Evolutionary conservation across 1,140 invertebrate species (phyloP), one percentile per base, ranked within the genome.

Genomic region (Whitmania pigra): DNA sequence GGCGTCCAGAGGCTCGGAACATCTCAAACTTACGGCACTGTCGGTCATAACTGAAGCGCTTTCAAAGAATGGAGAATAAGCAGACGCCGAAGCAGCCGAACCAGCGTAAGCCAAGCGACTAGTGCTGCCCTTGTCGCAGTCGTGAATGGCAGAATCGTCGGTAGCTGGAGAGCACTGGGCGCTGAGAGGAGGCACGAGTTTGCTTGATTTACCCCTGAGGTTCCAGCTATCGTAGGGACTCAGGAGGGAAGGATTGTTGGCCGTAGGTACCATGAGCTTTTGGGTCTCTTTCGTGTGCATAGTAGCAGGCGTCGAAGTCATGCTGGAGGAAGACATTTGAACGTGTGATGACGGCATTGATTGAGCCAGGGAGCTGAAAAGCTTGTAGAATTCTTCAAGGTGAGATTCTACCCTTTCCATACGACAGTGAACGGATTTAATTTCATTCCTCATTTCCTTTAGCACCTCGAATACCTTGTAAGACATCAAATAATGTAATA

Each of bases 341-440:
- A 31, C 22, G 22, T 25, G 4, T 7, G 29, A 63, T 63, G 57
- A 18, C 29, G 57, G 57, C 29, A 11, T 22, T 13, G 57, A 22
- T 63, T 22, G 29, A 2, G 69, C 11, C 22, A 49, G n/a, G 40
- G 18, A 20, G n/a, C 22, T n/a, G 17, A 70, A 53, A 18, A 49
- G 53, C 22, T 53, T 70, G 69, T 53, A 70, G 18, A 70, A 36
- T 36, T 70, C 69, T 70, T 70, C 69, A 20, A 70, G 69, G n/a
- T 53, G 69, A 2, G 69, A 22, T 53, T 70, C 69, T 25, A 70
- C 43, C 53, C n/a, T 49, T 29, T 70, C 31, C 20, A 70, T 70
- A 18, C 69, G 69, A 36, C 27, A 49, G 29, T 70, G 69, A 1
- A 70, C 69, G 3, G 31, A 36, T 36, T 27, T 25, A n/a, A 70